phyloP scores from a whole-genome alignment of 2,888 invertebrate species.

The Melanargia galathea region DNA sequence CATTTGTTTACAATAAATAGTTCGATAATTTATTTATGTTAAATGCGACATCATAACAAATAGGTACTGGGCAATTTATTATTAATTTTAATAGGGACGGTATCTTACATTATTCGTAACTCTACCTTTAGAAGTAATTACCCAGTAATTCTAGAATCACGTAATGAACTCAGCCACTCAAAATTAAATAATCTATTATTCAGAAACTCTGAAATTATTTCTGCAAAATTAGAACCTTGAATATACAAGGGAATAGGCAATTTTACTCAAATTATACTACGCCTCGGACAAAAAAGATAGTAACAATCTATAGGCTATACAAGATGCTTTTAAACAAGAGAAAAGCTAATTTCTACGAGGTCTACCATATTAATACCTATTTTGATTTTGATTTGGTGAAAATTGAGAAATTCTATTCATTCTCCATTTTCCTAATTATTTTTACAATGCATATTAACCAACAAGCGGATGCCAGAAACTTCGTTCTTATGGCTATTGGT shows the following conservation, averaged over 20 bases:
- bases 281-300: slow-evolving; percentile 6
- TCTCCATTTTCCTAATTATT: too few relatives aligned
- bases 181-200: slow-evolving; percentile 21
- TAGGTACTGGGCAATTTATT: neutral
- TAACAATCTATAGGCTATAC: slow-evolving; percentile 13
- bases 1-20: too few relatives aligned
- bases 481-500: too few relatives aligned
- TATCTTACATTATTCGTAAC: neutral
- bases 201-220: slow-evolving; percentile 12
- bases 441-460: too few relatives aligned
- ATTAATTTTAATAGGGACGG: neutral
- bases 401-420: too few relatives aligned
- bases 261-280: slow-evolving; percentile 7
- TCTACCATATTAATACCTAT: neutral
- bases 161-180: neutral
- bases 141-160: neutral
- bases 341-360: neutral
- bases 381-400: neutral
- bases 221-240: slow-evolving; percentile 19
- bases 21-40: too few relatives aligned
- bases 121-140: neutral
- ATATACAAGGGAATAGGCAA: slow-evolving; percentile 12
- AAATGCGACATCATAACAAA: too few relatives aligned
- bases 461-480: too few relatives aligned
- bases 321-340: neutral